Conservation (phyloP, 2,888 invertebrate species). For the Dermolepida albohirtum region DNA sequence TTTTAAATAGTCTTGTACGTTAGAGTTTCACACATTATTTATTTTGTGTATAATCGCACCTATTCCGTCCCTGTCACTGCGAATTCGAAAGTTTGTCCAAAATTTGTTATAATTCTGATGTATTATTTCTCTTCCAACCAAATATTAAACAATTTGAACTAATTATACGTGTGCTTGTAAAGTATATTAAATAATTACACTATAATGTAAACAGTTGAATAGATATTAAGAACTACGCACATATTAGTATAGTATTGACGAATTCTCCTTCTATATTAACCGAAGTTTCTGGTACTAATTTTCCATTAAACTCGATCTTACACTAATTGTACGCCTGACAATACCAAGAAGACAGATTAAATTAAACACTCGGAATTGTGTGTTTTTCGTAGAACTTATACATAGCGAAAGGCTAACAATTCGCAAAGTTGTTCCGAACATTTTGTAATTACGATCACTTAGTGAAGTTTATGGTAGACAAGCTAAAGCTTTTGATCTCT, state of each 20-base stretch:
- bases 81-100: no score
- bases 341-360: conserved; percentile 26
- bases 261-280: neutral
- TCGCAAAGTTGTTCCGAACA: conserved; percentile 13
- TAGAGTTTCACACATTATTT: no score
- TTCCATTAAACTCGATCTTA: conserved; percentile 8
- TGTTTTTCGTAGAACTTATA: conserved; percentile 16
- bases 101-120: no score
- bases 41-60: no score
- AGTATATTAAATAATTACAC: no score
- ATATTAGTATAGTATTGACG: neutral
- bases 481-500: conserved; percentile 28
- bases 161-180: no score
- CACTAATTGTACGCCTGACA: conserved; percentile 25
- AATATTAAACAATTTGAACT: no score
- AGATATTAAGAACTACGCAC: no score
- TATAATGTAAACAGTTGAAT: no score
- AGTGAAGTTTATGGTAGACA: conserved; percentile 24
- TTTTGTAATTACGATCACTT: conserved; percentile 30
- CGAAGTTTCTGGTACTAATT: conserved; percentile 7
- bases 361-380: conserved; percentile 21
- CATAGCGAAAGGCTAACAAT: conserved; percentile 20
- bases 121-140: no score
- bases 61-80: no score
- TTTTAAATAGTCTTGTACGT: no score